Percentiles rank a stretch among this genome's conserved stretches.
phyloP scores from a whole-genome alignment of 2,888 invertebrate species.

The Protophormia terraenovae region DNA sequence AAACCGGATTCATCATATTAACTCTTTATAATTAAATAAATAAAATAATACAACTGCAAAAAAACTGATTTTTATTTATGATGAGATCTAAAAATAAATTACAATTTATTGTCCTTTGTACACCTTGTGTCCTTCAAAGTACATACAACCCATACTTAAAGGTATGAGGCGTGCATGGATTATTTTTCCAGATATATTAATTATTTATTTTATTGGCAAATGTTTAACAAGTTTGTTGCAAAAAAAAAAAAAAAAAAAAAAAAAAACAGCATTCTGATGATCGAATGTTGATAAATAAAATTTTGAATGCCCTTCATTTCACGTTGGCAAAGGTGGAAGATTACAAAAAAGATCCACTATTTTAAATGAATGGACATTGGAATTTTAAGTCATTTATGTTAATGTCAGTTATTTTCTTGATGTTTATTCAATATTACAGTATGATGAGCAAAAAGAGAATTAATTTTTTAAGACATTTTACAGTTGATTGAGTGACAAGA shows the following conservation, averaged over 20 bases:
- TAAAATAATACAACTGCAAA: neutral
- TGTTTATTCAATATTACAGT: neutral
- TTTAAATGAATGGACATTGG: neutral
- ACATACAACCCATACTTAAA: neutral
- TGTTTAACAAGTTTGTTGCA: no score
- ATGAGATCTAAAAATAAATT: constrained; percentile 29
- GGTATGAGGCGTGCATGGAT: neutral
- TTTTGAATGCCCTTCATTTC: neutral
- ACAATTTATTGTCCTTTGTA: neutral
- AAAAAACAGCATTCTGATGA: no score
- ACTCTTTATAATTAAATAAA: constrained; percentile 29
- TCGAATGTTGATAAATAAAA: neutral
- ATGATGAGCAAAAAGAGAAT: neutral
- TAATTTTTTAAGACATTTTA: neutral
- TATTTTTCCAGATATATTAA: neutral
- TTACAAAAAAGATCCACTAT: no score
- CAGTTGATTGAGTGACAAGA: neutral
- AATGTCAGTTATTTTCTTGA: neutral
- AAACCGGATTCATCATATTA: constrained; percentile 24
- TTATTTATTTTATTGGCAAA: neutral
- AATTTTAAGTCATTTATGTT: neutral
- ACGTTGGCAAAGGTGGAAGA: neutral
- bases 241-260: no score
- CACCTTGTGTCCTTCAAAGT: constrained; percentile 26
- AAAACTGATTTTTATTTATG: neutral